phyloP scores from a whole-genome alignment of 2,113 vertebrate species.

The Heterotis niloticus region DNA sequence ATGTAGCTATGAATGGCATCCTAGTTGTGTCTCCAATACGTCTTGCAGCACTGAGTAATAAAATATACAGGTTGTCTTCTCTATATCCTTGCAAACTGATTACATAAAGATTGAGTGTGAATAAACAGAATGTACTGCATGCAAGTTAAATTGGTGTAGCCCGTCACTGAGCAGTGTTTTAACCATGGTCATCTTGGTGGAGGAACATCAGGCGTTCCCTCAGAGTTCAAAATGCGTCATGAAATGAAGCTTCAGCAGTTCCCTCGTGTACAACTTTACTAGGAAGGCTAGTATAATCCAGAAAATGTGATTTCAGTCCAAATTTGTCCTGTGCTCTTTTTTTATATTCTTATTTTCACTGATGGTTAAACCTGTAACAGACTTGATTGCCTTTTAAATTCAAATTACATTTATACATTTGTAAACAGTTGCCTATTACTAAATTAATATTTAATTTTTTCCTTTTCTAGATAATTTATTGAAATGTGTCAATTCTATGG shows the following conservation, averaged over 20 bases:
- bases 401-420: slow-evolving; percentile 45
- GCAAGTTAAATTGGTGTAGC: slow-evolving; percentile 36
- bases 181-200: neutral
- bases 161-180: slow-evolving; percentile 9
- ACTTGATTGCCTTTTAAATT: slow-evolving; percentile 49
- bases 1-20: slow-evolving; percentile 12
- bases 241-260: slow-evolving; percentile 28
- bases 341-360: slow-evolving; percentile 33
- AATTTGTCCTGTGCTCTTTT: slow-evolving; percentile 2
- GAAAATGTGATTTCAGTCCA: slow-evolving; percentile 54
- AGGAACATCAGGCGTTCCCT: slow-evolving; percentile 27
- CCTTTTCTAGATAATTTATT: slow-evolving; percentile 66
- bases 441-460: slow-evolving; percentile 65
- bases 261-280: slow-evolving; percentile 44
- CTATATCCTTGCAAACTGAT: neutral
- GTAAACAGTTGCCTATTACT: slow-evolving; percentile 56
- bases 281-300: slow-evolving; percentile 45
- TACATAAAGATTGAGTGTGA: slow-evolving; percentile 44
- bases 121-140: slow-evolving; percentile 60
- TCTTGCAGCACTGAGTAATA: slow-evolving; percentile 34
- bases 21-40: slow-evolving; percentile 4
- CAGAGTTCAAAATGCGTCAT: slow-evolving; percentile 22
- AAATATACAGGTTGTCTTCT: slow-evolving; percentile 37
- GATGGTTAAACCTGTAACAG: slow-evolving; percentile 48
- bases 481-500: slow-evolving; percentile 52